Percentiles rank a stretch among this genome's conserved stretches.
Conservation (phyloP, 2,888 invertebrate species). For the Diaperis boleti region DNA sequence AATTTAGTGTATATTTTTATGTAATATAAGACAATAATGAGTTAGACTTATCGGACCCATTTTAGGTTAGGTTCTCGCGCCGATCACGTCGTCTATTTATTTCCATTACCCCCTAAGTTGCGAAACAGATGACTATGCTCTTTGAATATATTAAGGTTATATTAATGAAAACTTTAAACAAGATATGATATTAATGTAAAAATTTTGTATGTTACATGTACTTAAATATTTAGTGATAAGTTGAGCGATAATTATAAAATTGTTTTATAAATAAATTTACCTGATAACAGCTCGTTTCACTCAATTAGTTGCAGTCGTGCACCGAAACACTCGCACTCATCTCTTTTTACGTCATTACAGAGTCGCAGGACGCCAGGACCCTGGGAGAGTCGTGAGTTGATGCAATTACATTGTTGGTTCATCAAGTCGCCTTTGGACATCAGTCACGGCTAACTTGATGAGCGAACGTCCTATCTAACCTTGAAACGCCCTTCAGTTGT, state of each 20-base stretch:
- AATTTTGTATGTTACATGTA: slow-evolving; percentile 63
- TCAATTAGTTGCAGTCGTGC: slow-evolving; percentile 30
- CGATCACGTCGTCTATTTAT: slow-evolving; percentile 26
- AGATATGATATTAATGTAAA: slow-evolving; percentile 51
- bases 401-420: too few species aligned
- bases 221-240: slow-evolving; percentile 61
- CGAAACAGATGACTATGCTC: slow-evolving; percentile 16
- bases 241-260: slow-evolving; percentile 62
- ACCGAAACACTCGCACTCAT: not conserved
- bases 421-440: too few species aligned
- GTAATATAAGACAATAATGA: slow-evolving; percentile 54
- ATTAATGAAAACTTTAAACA: slow-evolving; percentile 8
- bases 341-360: slow-evolving; percentile 50
- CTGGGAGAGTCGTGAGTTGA: slow-evolving; percentile 64
- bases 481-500: too few species aligned
- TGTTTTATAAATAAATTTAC: slow-evolving; percentile 65
- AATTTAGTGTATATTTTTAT: slow-evolving; percentile 46
- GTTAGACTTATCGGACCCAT: slow-evolving; percentile 47
- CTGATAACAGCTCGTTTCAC: slow-evolving; percentile 22
- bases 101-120: slow-evolving; percentile 18
- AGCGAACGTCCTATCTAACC: too few species aligned
- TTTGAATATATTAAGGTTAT: slow-evolving; percentile 31
- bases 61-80: slow-evolving; percentile 44
- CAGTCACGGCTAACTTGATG: too few species aligned
- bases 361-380: slow-evolving; percentile 48